Percentiles rank a stretch among this genome's conserved stretches.
phyloP scores from a whole-genome alignment of 2,888 invertebrate genomes.

The Taenaris catops region DNA sequence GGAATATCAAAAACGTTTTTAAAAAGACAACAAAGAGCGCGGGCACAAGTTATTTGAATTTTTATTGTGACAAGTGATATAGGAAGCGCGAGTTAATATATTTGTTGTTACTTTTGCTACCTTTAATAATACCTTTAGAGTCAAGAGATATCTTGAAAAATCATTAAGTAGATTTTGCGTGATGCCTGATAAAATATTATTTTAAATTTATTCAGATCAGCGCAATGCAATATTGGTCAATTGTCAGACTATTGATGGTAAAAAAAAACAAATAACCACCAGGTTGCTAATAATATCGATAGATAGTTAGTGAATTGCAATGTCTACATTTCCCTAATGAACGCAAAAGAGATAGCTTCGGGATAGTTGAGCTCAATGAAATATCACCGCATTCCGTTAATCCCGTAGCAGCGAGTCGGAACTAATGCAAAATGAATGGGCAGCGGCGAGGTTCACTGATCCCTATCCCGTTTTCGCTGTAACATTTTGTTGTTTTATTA shows the following conservation, averaged over 20 bases:
- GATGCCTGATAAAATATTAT: no score
- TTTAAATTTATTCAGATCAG: no score
- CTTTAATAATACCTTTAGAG: no score
- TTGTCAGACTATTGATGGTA: no score
- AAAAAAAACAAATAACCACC: no score
- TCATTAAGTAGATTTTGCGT: no score
- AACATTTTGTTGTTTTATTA: no score
- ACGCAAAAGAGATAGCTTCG: conserved; percentile 2
- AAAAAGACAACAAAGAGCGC: conserved; percentile 55
- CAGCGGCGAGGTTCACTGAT: conserved; percentile 49
- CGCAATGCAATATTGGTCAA: no score
- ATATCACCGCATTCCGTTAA: conserved; percentile 8
- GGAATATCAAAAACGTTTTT: conserved; percentile 76
- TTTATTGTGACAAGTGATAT: conserved; percentile 56
- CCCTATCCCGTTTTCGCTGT: conserved; percentile 28
- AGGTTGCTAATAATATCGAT: no score
- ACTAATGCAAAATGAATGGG: conserved; percentile 50
- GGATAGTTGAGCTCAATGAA: conserved; percentile 1
- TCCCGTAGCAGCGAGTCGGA: conserved; percentile 26
- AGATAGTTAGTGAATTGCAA: no score
- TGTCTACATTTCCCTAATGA: background rate
- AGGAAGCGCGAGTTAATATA: conserved; percentile 19
- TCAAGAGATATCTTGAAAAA: no score
- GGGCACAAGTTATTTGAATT: conserved; percentile 62
- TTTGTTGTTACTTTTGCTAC: no score